Evolutionary conservation across 2,797 vertebrate species (phyloP).

Genomic region (Brachymystax lenok): DNA sequence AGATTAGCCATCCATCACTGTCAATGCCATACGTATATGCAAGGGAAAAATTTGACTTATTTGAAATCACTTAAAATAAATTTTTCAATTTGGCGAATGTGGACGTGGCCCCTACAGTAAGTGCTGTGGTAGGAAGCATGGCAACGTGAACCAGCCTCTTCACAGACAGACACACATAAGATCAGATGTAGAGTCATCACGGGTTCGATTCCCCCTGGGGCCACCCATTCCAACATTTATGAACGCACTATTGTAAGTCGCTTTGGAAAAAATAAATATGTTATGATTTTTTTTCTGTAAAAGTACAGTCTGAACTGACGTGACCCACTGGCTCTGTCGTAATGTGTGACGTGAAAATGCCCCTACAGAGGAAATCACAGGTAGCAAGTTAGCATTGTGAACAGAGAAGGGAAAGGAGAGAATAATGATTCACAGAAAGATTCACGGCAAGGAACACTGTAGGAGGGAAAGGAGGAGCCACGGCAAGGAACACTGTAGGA

Average conservation of each 20-base stretch:
- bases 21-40: not conserved
- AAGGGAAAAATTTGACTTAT: not conserved
- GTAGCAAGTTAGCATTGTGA: not conserved
- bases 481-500: too few relatives aligned
- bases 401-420: not conserved
- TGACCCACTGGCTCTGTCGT: not conserved
- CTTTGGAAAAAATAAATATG: not conserved
- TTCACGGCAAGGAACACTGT: not conserved
- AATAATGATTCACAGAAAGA: not conserved
- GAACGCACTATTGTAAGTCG: not conserved
- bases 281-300: not conserved
- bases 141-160: not conserved
- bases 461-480: not conserved
- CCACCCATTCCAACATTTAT: not conserved
- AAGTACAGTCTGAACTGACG: not conserved
- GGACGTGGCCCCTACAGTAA: not conserved
- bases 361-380: not conserved
- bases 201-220: not conserved
- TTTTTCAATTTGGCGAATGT: not conserved
- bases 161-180: not conserved
- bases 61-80: not conserved
- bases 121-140: too few relatives aligned
- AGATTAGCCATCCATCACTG: slow-evolving; percentile 14
- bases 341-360: not conserved
- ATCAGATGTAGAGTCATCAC: not conserved